Base-by-base conservation (phyloP, 1,140 invertebrate genomes). In the Heliconius himera region DNA sequence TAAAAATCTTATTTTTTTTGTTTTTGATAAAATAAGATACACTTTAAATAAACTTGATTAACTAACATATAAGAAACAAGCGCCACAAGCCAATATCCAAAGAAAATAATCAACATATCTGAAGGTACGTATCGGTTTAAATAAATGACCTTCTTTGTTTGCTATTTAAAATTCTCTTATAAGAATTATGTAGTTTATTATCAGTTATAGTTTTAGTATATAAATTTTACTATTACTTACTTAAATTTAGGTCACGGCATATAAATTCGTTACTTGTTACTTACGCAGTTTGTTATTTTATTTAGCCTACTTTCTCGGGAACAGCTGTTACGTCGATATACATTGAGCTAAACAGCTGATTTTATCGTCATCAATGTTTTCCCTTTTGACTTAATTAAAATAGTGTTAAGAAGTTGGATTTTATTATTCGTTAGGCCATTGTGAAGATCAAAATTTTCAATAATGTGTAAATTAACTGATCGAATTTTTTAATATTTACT, bases 311-410 rank as follows among this genome's bases (percentile, higher is more conserved):
- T 93, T 93, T 92, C 87, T 85, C 81, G 79, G 84, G 87, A 92
- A 93, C 93, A 94, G 93, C 93, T 94, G 93, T 92, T 92, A 88
- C 85, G 84, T 87, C 90, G 92, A 91, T 89, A 92, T 86, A 84
- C 84, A 81, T 85, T 81, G 75, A 84, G 82, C 83, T 76, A 81
- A 90, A 89, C 91, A 92, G 89, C 89, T 90, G 89, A 88, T 79
- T 84, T 79, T 86, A 71, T 83, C 76, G 76, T 83, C 82, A 80
- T 84, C 82, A 54, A 22, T 78, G 72, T 78, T 78, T 74, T 81
- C 20, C 54, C 70, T 20, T 73, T 73, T n/a, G 51, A n/a, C 26
- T 16, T 22, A 13, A 38, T 54, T 33, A 29, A 22, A 75, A 41
- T 60, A 56, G 56, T 60, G 18, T 56, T 54, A 16, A 22, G 56